Evolutionary conservation across 2,888 invertebrate genomes (phyloP).

Genomic region (Acrocyrtus sp.): DNA sequence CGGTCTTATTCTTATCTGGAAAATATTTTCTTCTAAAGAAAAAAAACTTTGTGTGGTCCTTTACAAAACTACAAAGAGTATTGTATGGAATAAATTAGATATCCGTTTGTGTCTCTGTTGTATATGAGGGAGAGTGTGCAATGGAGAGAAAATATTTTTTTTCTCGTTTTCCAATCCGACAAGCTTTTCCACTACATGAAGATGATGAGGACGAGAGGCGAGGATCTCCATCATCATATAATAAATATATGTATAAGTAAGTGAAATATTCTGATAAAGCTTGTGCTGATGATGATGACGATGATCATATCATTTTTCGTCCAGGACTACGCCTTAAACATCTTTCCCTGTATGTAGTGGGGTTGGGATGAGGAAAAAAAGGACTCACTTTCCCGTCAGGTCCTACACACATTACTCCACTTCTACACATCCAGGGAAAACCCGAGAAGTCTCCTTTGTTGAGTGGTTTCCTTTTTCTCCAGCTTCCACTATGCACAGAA

Average conservation of each 20-base stretch:
- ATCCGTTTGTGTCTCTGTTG: neutral
- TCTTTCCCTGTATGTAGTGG: too few species aligned
- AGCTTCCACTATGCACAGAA: neutral
- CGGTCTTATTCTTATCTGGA: too few species aligned
- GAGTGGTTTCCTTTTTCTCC: neutral
- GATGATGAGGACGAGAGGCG: constrained; percentile 15
- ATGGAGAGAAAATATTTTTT: constrained; percentile 13
- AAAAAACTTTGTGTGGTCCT: too few species aligned
- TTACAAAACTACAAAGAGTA: neutral
- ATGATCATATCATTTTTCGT: neutral
- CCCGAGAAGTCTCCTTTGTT: too few species aligned
- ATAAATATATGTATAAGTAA: constrained; percentile 25
- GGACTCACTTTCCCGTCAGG: neutral
- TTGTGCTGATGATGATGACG: constrained; percentile 1
- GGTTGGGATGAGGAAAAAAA: neutral
- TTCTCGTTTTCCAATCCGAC: too few species aligned
- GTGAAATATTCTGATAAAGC: neutral
- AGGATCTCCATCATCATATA: constrained; percentile 18
- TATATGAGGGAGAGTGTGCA: neutral
- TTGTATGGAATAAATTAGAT: neutral
- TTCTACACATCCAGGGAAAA: too few species aligned
- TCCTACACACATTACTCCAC: neutral
- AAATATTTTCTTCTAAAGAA: too few species aligned
- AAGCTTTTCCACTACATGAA: too few species aligned
- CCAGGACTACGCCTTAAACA: too few species aligned